Base-by-base conservation (phyloP, 2,888 invertebrate genomes). In the Pristionchus fissidentatus region DNA sequence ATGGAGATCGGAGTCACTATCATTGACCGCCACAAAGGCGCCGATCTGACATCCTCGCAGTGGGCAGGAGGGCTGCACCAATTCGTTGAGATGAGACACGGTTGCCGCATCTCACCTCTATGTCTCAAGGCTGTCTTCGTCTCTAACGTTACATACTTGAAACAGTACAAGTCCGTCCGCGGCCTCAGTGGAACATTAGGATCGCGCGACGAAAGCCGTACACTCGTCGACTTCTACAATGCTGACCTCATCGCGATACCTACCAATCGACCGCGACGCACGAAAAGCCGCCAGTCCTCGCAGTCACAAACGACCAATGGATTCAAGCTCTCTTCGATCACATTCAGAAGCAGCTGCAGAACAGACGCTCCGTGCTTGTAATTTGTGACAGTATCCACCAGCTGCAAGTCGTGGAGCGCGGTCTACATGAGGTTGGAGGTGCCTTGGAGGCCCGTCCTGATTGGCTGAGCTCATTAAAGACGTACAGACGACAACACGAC, bases 141-240 rank as follows among this genome's bases (percentile, higher is more conserved):
- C 22, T 55, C 55, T n/a, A 55, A 55, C 55, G 55, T 55, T n/a
- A 15, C 87, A 1, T 92, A 87, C 83, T 90, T 92, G 79, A 89
- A 89, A 79, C 35, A 84, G 4, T 93, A 92, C 57, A 73, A 77
- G 13, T 88, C 88, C 22, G 83, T 93, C 22, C 92, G 89, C 84
- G 93, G 93, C 0, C 83, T 93, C 52, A 92, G 92, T 0, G 93
- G 93, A 0, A 93, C 93, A 3, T 84, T 93, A 13, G 93, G 93
- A 0, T 90, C 90, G 0, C 79, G 87, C 10, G 85, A 84, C 3
- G 92, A 92, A 84, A 88, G 91, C 78, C 86, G 91, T 26, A 87
- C 93, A 3, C 84, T 93, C 26, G 15, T 7, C 8, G 15, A 46
- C 15, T 15, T 46, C 8, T 46, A 46, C 46, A 15, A 7, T 10